Percentiles rank a stretch among this genome's conserved stretches.
phyloP scores from a whole-genome alignment of 2,797 vertebrate genomes.

The Chelon labrosus region DNA sequence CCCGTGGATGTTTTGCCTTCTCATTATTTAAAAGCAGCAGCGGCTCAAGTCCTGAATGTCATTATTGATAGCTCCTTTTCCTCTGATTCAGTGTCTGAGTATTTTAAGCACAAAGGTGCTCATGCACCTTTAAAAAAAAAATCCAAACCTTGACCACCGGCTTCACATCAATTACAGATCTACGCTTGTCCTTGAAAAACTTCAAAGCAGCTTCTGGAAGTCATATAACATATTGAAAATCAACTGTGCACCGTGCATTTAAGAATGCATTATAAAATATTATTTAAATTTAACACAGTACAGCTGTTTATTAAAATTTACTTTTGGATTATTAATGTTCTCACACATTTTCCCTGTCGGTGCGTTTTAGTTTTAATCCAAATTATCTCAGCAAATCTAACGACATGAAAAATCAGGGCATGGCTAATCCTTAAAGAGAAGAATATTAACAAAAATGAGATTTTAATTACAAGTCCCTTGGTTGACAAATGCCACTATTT shows the following conservation, averaged over 20 bases:
- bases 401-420: background rate
- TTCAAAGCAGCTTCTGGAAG: background rate
- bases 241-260: background rate
- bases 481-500: background rate
- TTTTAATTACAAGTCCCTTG: conserved; percentile 6
- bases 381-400: conserved; percentile 1
- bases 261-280: background rate
- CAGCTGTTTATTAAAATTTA: background rate
- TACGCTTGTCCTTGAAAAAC: background rate
- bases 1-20: conserved; percentile 37
- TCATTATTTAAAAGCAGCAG: conserved; percentile 28
- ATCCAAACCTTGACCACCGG: conserved; percentile 11
- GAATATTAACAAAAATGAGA: conserved; percentile 1
- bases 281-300: background rate
- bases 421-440: background rate
- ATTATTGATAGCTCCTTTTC: conserved; percentile 22
- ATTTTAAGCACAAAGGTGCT: conserved; percentile 23
- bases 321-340: background rate
- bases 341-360: background rate
- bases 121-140: conserved; percentile 42
- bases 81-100: conserved; percentile 21
- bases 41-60: conserved; percentile 21
- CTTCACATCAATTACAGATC: conserved; percentile 12
- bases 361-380: background rate
- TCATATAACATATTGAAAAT: background rate